Conservation (phyloP, 2,888 invertebrate species). For the Caenorhabditis becei region DNA sequence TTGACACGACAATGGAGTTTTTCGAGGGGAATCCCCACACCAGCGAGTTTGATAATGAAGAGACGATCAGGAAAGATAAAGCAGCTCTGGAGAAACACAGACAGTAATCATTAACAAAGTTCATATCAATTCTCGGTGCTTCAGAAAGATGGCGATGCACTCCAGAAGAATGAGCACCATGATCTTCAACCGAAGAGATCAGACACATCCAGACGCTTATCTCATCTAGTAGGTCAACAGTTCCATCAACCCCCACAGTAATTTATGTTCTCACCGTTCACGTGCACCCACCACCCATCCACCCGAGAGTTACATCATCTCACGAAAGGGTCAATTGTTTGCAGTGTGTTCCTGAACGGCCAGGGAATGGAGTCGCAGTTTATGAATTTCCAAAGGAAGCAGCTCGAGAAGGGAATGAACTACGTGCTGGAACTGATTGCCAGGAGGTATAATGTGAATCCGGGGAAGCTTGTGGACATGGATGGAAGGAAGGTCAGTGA, state of each 20-base stretch:
- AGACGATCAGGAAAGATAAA: conserved; percentile 65
- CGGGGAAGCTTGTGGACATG: conserved; percentile 74
- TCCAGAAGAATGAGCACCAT: conserved; percentile 68
- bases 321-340: conserved; percentile 33
- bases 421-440: conserved; percentile 76
- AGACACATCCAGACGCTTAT: conserved; percentile 77
- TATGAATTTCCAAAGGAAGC: conserved; percentile 74
- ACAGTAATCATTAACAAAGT: conserved; percentile 54
- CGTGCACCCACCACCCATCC: background rate
- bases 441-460: conserved; percentile 73
- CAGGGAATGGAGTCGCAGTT: conserved; percentile 76
- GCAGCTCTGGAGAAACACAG: conserved; percentile 68
- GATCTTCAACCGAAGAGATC: conserved; percentile 76
- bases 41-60: conserved; percentile 69
- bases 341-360: conserved; percentile 77
- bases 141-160: conserved; percentile 57
- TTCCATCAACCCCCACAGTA: conserved; percentile 1
- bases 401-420: conserved; percentile 76
- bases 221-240: conserved; percentile 72
- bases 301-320: conserved; percentile 45
- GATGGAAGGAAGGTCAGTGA: conserved; percentile 72
- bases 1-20: conserved; percentile 51
- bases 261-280: background rate
- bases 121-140: conserved; percentile 6
- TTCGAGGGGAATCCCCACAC: conserved; percentile 57